A percentile compares a stretch with the other conserved stretches of the same genome.
These are phyloP conservation scores for Parnassius smintheus DNA, from an alignment of 2,888 invertebrate species.

Conservation along the genomic window DNA sequence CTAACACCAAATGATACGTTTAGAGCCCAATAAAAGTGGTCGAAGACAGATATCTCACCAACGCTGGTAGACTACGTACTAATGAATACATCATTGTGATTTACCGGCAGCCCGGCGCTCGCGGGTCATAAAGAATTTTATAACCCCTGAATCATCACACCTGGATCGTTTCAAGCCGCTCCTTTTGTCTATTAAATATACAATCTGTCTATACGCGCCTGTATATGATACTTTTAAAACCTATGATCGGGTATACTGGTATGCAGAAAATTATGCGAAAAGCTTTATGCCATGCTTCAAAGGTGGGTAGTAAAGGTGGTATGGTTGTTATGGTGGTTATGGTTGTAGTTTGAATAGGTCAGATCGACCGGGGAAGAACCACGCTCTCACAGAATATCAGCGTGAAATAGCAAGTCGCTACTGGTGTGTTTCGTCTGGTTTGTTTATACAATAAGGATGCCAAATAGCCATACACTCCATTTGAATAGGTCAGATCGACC, in stretches of 20 bases:
- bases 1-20: slow-evolving; percentile 9
- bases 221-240: background rate
- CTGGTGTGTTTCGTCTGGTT: no score
- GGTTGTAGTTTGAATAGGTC: no score
- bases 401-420: no score
- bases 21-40: slow-evolving; percentile 17
- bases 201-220: background rate
- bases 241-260: background rate
- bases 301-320: no score
- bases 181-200: slow-evolving; percentile 15
- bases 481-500: no score
- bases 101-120: slow-evolving; percentile 31
- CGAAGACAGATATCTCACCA: slow-evolving; percentile 16
- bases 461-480: no score
- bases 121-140: slow-evolving; percentile 37
- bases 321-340: no score
- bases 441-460: no score
- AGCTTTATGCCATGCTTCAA: no score
- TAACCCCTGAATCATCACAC: slow-evolving; percentile 31
- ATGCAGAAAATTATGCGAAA: background rate
- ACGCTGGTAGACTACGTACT: slow-evolving; percentile 26
- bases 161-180: slow-evolving; percentile 20
- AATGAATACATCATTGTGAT: slow-evolving; percentile 43
- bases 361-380: no score
- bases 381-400: no score